These are phyloP conservation scores for Ophioninae sp. DNA, from an alignment of 2,888 invertebrate genomes.

Conservation along the genomic window DNA sequence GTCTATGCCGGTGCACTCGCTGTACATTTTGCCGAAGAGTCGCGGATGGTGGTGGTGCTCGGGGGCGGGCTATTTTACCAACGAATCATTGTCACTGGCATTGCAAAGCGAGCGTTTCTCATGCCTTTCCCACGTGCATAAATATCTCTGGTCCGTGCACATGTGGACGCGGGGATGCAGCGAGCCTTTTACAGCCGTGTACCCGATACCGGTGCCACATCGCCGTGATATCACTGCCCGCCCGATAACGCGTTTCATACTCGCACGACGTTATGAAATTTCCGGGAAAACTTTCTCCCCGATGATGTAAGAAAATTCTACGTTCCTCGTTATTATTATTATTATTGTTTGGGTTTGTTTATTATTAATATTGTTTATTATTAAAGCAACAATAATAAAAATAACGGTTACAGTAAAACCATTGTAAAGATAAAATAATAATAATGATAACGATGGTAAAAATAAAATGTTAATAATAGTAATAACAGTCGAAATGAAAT, in stretches of 20 bases:
- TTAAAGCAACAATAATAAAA: too few relatives aligned
- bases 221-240: not conserved
- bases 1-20: not conserved
- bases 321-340: not conserved
- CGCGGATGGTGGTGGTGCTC: too few relatives aligned
- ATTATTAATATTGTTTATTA: not conserved
- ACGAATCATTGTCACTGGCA: constrained; percentile 19
- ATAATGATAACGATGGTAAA: too few relatives aligned
- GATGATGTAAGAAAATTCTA: not conserved
- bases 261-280: constrained; percentile 28
- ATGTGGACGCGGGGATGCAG: not conserved
- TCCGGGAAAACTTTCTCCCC: not conserved
- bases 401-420: too few relatives aligned
- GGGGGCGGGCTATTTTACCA: not conserved
- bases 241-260: constrained; percentile 4
- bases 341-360: not conserved
- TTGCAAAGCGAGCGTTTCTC: constrained; percentile 20
- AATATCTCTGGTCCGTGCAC: not conserved
- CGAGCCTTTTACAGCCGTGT: not conserved
- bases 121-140: not conserved
- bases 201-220: constrained; percentile 4
- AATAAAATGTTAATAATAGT: too few relatives aligned
- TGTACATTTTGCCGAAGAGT: not conserved
- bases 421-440: too few relatives aligned
- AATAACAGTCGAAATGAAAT: too few relatives aligned